A percentile compares a stretch with the other conserved stretches of the same genome.
Evolutionary conservation across 2,888 invertebrate species (phyloP).

Genomic region (Molanna angustata): DNA sequence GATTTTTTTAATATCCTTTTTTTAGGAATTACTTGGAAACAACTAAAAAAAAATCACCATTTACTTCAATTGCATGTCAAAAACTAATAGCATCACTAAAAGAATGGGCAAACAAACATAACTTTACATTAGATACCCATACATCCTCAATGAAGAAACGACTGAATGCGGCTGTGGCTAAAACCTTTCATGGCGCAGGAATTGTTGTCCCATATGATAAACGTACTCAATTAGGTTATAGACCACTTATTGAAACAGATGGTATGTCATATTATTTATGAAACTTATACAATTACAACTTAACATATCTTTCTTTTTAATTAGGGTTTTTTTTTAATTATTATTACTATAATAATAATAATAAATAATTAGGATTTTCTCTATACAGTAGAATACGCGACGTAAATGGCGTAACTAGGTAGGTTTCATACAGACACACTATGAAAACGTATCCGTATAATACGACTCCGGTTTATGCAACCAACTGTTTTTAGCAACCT

Average conservation of each 20-base stretch:
- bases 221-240: constrained; percentile 81
- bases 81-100: constrained; percentile 62
- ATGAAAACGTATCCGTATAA: too few relatives aligned
- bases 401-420: too few relatives aligned
- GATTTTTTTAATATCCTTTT: too few relatives aligned
- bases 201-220: constrained; percentile 82
- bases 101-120: constrained; percentile 59
- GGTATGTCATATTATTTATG: constrained; percentile 41
- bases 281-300: not conserved
- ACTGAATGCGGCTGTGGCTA: constrained; percentile 61
- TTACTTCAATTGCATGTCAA: constrained; percentile 58
- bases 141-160: constrained; percentile 60
- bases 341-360: not conserved
- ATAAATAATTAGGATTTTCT: not conserved
- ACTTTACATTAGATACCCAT: constrained; percentile 57
- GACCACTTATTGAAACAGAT: constrained; percentile 68
- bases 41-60: constrained; percentile 59
- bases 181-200: constrained; percentile 78
- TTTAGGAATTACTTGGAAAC: constrained; percentile 48
- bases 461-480: too few relatives aligned
- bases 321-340: not conserved
- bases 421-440: too few relatives aligned
- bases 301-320: too few relatives aligned
- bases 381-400: not conserved
- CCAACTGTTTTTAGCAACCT: too few relatives aligned